Evolutionary conservation across 2,113 vertebrate species (phyloP).

Genomic region (Aviceda subcristata): DNA sequence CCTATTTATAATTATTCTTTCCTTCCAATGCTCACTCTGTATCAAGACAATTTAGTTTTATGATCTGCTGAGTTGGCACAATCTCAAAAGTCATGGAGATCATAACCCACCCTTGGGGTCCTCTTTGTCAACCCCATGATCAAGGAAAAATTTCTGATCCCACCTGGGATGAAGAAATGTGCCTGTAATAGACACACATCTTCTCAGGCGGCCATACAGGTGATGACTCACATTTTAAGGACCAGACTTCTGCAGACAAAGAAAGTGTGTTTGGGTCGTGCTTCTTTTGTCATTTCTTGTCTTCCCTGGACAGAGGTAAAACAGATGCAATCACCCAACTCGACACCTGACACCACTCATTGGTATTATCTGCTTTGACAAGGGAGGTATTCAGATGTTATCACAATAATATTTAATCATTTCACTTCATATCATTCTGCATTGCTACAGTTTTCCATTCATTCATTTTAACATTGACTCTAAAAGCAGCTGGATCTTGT

Average conservation of each 20-base stretch:
- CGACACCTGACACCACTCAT: neutral
- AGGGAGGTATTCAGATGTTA: neutral
- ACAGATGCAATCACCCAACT: neutral
- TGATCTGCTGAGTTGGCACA: neutral
- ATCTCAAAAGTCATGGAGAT: neutral
- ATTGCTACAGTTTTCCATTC: neutral
- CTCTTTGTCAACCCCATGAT: neutral
- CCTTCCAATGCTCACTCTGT: neutral
- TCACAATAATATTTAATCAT: neutral
- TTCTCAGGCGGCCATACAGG: neutral
- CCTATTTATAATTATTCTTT: neutral
- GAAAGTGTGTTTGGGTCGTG: neutral
- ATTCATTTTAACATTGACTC: neutral
- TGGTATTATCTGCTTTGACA: neutral
- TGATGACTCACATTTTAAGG: neutral
- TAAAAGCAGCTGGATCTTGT: neutral
- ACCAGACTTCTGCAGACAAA: neutral
- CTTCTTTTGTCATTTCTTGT: neutral
- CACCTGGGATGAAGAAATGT: neutral
- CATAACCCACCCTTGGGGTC: neutral
- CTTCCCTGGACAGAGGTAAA: neutral
- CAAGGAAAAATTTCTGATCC: neutral
- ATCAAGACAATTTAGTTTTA: neutral
- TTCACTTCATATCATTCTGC: neutral
- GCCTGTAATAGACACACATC: neutral